A percentile compares a stretch with the other conserved stretches of the same genome.
Conservation (phyloP, 2,113 vertebrate species). For the Parotia lawesii region DNA sequence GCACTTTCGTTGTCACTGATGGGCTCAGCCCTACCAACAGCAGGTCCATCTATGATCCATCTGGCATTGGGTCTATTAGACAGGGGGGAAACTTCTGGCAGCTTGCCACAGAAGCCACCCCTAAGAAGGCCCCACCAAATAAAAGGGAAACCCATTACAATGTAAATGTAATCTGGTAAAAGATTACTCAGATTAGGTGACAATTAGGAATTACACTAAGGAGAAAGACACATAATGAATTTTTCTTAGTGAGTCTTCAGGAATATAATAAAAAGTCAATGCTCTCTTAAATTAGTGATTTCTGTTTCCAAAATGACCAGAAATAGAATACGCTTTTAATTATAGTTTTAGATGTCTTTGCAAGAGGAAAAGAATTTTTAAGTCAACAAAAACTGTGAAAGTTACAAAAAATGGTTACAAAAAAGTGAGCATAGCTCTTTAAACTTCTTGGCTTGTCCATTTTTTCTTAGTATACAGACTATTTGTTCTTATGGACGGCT, state of each 20-base stretch:
- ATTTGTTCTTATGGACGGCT: not conserved
- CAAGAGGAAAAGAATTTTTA: too few species aligned
- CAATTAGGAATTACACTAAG: not conserved
- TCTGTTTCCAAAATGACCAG: not conserved
- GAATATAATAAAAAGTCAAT: not conserved
- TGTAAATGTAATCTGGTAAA: not conserved
- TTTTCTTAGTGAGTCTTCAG: not conserved
- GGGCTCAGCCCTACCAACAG: not conserved
- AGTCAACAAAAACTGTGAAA: not conserved
- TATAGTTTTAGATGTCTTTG: too few species aligned
- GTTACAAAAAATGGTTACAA: not conserved
- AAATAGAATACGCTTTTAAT: too few species aligned
- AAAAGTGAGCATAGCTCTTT: not conserved
- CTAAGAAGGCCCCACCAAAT: not conserved
- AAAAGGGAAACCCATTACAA: not conserved
- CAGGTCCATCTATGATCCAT: too few species aligned
- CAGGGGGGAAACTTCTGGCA: not conserved
- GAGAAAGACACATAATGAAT: rapidly evolving
- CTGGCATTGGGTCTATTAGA: not conserved
- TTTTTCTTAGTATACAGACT: not conserved
- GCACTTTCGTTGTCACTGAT: not conserved
- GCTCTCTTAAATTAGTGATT: not conserved
- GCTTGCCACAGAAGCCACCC: not conserved
- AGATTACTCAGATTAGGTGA: not conserved
- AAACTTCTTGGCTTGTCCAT: not conserved